Base-by-base conservation (phyloP, 2,888 invertebrate species). In the Eupithecia centaureata region DNA sequence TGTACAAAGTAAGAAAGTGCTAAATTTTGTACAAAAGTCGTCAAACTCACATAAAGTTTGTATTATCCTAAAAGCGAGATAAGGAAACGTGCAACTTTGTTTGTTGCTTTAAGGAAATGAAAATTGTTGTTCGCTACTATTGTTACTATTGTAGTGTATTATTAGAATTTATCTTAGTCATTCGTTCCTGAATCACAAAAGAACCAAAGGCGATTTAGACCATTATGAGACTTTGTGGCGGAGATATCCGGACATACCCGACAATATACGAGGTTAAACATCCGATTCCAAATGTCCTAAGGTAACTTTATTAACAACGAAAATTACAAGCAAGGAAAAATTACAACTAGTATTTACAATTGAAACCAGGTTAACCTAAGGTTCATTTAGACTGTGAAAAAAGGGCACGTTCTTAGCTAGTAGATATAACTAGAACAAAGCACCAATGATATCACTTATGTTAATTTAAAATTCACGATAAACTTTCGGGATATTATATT, bases 401-500 rank as follows among this genome's bases (percentile, higher is more conserved):
- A n/a, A n/a, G n/a, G n/a, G n/a, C n/a, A n/a, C n/a, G n/a, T n/a
- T n/a, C n/a, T n/a, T n/a, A n/a, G n/a, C n/a, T n/a, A n/a, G 30
- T 28, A 18, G 30, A n/a, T 47, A n/a, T 8, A 28, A 56, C 30
- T 18, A 30, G 73, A 71, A 72, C 72, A 76, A 77, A 76, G 74
- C 42, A 69, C 73, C 47, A 18, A 47, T 42, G 18, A 74, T 76
- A 78, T 75, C 74, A 67, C 73, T 73, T 73, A 74, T 72, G 71
- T 71, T 77, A 84, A 83, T 85, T 81, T 81, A 80, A 83, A 84
- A 81, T 79, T 77, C 74, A 74, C 81, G 82, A 84, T 85, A 85
- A 82, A 85, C 79, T 86, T 84, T 79, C 73, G 72, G 77, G 82
- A 81, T 84, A 84, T 84, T 82, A 85, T 84, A 87, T 86, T n/a